These are phyloP conservation scores for Tenualosa thibaudeaui DNA, from an alignment of 2,797 vertebrate genomes.

Conservation along the genomic window DNA sequence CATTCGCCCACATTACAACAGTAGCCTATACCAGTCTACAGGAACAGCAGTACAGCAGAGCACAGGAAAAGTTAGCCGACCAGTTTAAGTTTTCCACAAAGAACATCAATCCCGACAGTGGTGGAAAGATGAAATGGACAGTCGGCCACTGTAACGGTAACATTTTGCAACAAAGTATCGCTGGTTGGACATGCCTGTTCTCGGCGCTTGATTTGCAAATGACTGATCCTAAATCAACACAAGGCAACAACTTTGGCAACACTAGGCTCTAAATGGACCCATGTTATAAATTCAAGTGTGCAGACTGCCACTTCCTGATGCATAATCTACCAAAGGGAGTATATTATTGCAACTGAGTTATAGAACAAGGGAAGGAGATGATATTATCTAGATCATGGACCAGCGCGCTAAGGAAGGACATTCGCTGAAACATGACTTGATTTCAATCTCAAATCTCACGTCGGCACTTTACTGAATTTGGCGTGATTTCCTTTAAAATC, in stretches of 20 bases:
- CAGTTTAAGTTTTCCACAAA: neutral
- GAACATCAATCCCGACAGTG: neutral
- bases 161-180: slow-evolving; percentile 1
- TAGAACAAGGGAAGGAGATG: neutral
- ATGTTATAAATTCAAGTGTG: neutral
- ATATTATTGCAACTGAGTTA: neutral
- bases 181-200: neutral
- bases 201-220: neutral
- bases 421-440: neutral
- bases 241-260: neutral
- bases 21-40: neutral
- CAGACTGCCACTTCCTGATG: neutral
- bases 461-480: neutral
- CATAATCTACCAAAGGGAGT: neutral
- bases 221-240: neutral
- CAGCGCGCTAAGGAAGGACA: neutral
- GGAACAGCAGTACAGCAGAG: neutral
- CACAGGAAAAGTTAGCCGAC: neutral
- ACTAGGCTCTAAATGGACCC: neutral
- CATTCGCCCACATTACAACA: neutral
- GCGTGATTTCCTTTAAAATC: neutral
- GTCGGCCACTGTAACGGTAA: neutral
- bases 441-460: neutral
- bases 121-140: neutral
- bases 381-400: neutral